These are phyloP conservation scores for Acrobasis repandana DNA, from an alignment of 2,888 invertebrate species.

Conservation along the genomic window DNA sequence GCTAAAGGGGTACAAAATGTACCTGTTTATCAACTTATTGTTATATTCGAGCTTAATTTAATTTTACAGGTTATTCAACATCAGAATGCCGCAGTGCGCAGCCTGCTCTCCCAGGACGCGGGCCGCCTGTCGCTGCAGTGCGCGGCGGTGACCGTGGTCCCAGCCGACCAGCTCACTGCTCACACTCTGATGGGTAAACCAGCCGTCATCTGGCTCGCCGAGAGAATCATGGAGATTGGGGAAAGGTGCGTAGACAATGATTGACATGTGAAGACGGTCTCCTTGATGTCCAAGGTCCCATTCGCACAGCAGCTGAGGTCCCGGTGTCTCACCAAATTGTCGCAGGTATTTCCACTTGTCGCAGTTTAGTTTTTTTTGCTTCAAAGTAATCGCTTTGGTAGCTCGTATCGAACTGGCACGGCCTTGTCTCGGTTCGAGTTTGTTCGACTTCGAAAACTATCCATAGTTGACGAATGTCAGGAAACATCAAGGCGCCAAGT, in stretches of 20 bases:
- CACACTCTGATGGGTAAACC: conserved; percentile 28
- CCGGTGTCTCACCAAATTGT: neutral
- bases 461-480: too few species aligned
- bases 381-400: too few species aligned
- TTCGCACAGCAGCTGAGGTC: too few species aligned
- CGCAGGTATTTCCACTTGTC: too few species aligned
- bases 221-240: conserved; percentile 54
- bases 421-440: too few species aligned
- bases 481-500: too few species aligned
- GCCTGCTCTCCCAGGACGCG: neutral
- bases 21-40: too few species aligned
- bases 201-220: conserved; percentile 47
- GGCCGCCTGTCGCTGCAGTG: conserved; percentile 49
- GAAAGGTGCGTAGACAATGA: conserved; percentile 49
- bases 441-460: too few species aligned
- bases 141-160: conserved; percentile 53
- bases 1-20: too few species aligned
- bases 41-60: neutral
- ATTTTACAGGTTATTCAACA: conserved; percentile 38
- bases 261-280: too few species aligned
- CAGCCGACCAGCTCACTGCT: conserved; percentile 38
- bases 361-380: too few species aligned
- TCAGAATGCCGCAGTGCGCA: neutral
- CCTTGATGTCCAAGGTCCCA: too few species aligned
- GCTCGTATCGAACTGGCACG: neutral